These are phyloP conservation scores for Chrysocyon brachyurus DNA, from an alignment of 2,797 vertebrate species.

Conservation along the genomic window DNA sequence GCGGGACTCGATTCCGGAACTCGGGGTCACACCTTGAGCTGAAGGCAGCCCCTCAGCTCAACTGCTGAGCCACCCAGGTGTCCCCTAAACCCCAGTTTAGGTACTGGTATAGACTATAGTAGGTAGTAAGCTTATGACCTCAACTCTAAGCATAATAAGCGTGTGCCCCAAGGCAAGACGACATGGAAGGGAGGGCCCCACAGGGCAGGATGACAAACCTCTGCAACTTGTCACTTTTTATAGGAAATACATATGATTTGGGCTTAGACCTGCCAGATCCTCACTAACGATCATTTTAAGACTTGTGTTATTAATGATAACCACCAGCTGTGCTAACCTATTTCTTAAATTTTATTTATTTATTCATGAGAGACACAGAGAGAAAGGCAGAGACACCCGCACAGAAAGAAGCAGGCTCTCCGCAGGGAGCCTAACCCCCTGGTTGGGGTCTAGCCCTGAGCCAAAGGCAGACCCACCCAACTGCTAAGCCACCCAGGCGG, in stretches of 20 bases:
- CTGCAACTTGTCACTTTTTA: neutral
- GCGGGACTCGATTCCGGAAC: too few species aligned
- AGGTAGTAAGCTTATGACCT: neutral
- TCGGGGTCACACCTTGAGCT: too few species aligned
- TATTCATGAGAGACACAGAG: too few species aligned
- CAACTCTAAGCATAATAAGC: constrained; percentile 60
- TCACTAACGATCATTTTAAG: constrained; percentile 36
- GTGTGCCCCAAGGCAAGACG: constrained; percentile 61
- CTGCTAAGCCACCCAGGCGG: too few species aligned
- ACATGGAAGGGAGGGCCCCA: neutral
- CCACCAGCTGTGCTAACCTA: neutral
- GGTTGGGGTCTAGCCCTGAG: too few species aligned
- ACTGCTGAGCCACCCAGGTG: too few species aligned
- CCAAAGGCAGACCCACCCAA: too few species aligned
- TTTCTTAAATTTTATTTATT: too few species aligned
- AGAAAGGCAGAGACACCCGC: too few species aligned
- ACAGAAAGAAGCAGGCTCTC: too few species aligned
- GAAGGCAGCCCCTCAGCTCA: too few species aligned
- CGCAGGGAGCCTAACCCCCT: too few species aligned
- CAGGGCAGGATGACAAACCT: constrained; percentile 43
- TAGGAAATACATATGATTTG: neutral
- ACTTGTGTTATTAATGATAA: neutral
- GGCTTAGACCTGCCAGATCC: constrained; percentile 24
- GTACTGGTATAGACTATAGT: neutral
- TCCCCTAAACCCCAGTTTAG: neutral